phyloP scores from a whole-genome alignment of 2,113 vertebrate genomes.

The Pangasianodon hypophthalmus region DNA sequence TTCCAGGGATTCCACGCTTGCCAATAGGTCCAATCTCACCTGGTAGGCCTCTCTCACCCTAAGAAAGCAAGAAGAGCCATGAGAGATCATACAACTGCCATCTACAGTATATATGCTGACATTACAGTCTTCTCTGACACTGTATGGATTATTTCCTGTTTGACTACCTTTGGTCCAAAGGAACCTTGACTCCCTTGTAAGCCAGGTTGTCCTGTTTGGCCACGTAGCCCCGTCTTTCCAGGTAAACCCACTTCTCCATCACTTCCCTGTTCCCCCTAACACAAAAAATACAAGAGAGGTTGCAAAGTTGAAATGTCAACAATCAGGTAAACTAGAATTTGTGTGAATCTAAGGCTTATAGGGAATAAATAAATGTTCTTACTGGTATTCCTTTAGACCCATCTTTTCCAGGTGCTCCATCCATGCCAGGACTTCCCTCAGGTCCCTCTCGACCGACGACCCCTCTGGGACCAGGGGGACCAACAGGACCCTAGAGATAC shows the following conservation, averaged over 20 bases:
- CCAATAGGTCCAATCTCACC: conserved; percentile 85
- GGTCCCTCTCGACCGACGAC: conserved; percentile 88
- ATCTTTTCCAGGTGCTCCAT: conserved; percentile 83
- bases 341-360: not conserved
- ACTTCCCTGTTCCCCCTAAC: conserved; percentile 89
- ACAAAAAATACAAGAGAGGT: conserved; percentile 3
- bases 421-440: conserved; percentile 81
- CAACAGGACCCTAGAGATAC: conserved; percentile 81
- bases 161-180: conserved; percentile 86
- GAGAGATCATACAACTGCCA: not conserved
- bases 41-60: conserved; percentile 87
- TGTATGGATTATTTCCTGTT: not conserved
- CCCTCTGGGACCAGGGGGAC: conserved; percentile 83
- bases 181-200: conserved; percentile 89
- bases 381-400: conserved; percentile 81
- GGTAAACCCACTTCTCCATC: conserved; percentile 81
- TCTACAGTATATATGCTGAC: not conserved
- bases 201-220: conserved; percentile 81
- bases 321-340: not conserved
- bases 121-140: not conserved
- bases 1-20: conserved; percentile 81
- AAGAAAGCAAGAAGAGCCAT: conserved; percentile 37
- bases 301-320: not conserved
- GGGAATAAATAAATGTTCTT: conserved; percentile 50
- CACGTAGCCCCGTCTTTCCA: conserved; percentile 81